These are phyloP conservation scores for Pitta sordida DNA, from an alignment of 2,113 vertebrate species.

Conservation along the genomic window DNA sequence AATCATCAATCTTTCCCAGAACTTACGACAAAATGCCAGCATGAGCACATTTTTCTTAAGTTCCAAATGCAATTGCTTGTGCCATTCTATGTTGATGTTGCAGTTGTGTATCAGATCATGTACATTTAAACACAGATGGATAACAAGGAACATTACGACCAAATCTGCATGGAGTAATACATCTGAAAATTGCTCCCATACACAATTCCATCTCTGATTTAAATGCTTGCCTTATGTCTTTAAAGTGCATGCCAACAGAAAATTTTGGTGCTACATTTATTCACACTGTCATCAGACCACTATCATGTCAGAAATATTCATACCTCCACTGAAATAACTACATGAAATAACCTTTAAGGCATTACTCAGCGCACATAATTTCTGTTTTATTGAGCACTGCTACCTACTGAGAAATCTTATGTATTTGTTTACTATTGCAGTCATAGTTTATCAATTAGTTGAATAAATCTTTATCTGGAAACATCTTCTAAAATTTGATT, in stretches of 20 bases:
- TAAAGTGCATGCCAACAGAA: not conserved
- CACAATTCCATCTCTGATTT: slow-evolving; percentile 10
- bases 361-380: not conserved
- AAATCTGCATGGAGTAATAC: slow-evolving; percentile 5
- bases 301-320: not conserved
- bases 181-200: slow-evolving; percentile 37
- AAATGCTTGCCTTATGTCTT: slow-evolving; percentile 39
- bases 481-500: not conserved
- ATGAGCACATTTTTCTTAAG: not conserved
- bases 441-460: not conserved
- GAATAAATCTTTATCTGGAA: not conserved
- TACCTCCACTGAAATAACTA: not conserved
- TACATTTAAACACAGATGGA: not conserved
- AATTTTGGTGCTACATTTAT: not conserved
- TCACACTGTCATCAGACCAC: not conserved
- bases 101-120: not conserved
- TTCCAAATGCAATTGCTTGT: not conserved
- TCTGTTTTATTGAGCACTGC: not conserved
- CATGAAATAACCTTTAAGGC: not conserved
- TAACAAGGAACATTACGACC: not conserved
- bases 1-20: not conserved
- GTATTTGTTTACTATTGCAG: not conserved
- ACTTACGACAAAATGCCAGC: not conserved
- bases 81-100: not conserved
- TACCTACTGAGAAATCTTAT: not conserved